Conservation (phyloP, 2,113 vertebrate species). For the Danio rerio region DNA sequence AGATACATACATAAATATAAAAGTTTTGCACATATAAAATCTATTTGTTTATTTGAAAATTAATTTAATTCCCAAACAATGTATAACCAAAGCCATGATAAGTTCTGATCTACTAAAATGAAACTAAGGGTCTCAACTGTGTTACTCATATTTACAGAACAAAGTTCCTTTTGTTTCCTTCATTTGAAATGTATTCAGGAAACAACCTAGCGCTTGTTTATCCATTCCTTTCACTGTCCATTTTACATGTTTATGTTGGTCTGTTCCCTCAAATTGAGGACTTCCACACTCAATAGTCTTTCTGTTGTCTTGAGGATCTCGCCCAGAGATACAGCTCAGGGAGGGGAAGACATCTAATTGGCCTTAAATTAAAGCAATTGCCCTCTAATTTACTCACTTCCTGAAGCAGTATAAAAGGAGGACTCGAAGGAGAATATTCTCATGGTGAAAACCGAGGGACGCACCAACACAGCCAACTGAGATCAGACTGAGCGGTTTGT, state of each 20-base stretch:
- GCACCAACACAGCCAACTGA: conserved; percentile 58
- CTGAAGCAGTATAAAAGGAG: conserved; percentile 63
- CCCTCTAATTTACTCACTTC: conserved; percentile 70
- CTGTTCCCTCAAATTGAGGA: conserved; percentile 40
- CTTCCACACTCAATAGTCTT: conserved; percentile 24
- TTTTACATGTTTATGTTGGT: conserved; percentile 7
- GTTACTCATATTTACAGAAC: background rate
- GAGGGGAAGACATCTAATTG: conserved; percentile 72
- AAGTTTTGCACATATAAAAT: too few relatives aligned
- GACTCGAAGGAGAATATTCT: conserved; percentile 55
- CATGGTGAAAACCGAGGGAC: conserved; percentile 52
- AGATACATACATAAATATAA: too few relatives aligned
- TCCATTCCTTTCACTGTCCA: background rate
- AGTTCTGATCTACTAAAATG: too few relatives aligned
- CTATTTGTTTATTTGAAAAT: too few relatives aligned
- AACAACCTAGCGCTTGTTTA: background rate
- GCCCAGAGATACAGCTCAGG: conserved; percentile 57
- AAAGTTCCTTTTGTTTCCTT: conserved; percentile 7
- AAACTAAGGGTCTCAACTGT: background rate
- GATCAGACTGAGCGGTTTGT: background rate
- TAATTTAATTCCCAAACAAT: too few relatives aligned
- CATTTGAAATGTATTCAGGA: background rate
- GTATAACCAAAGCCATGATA: too few relatives aligned
- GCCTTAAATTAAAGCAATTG: conserved; percentile 75
- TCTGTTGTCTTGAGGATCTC: conserved; percentile 49